phyloP scores from a whole-genome alignment of 2,888 invertebrate genomes.

The Pyralis farinalis region DNA sequence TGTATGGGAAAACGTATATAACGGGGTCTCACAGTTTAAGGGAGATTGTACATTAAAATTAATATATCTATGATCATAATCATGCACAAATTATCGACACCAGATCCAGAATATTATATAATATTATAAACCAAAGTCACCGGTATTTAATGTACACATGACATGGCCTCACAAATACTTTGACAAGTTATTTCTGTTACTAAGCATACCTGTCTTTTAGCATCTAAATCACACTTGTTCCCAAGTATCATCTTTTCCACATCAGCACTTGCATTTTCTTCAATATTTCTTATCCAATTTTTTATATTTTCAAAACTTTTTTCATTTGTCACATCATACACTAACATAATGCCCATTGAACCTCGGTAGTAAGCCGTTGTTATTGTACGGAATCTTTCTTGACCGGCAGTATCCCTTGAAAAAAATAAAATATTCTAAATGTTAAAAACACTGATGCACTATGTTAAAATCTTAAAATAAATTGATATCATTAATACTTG shows the following conservation, averaged over 20 bases:
- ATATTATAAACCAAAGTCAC: too few species aligned
- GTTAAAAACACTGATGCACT: constrained; percentile 2
- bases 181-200: too few species aligned
- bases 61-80: too few species aligned
- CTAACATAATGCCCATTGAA: constrained; percentile 99
- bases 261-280: constrained; percentile 99
- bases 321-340: constrained; percentile 99
- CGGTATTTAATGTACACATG: too few species aligned
- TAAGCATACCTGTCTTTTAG: constrained; percentile 93
- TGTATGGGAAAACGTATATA: too few species aligned
- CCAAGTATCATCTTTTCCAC: constrained; percentile 99
- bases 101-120: too few species aligned
- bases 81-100: too few species aligned
- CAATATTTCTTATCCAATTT: constrained; percentile 99
- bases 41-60: too few species aligned
- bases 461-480: not conserved
- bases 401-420: constrained; percentile 98
- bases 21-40: too few species aligned
- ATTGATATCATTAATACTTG: constrained; percentile 11
- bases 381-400: constrained; percentile 99
- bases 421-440: constrained; percentile 18
- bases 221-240: constrained; percentile 99
- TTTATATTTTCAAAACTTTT: constrained; percentile 99
- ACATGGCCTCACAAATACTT: too few species aligned
- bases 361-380: constrained; percentile 99